These are phyloP conservation scores for Tapirus terrestris DNA, from an alignment of 2,113 vertebrate species.

Conservation along the genomic window DNA sequence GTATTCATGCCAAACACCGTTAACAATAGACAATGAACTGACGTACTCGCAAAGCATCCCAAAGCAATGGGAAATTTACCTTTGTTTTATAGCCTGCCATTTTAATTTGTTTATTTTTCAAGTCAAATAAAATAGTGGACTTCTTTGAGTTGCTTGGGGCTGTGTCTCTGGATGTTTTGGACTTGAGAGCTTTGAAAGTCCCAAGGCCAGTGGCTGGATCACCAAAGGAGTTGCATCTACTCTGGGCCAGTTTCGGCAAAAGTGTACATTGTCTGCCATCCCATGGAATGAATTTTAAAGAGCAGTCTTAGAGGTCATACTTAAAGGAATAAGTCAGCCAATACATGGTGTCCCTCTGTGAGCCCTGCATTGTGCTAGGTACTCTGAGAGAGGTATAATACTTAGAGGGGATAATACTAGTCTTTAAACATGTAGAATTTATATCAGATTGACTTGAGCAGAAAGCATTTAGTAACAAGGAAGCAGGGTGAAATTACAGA, in stretches of 20 bases:
- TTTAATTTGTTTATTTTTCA: conserved; percentile 8
- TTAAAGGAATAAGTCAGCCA: neutral
- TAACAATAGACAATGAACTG: neutral
- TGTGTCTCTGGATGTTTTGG: neutral
- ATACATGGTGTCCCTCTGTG: neutral
- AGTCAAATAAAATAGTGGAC: neutral
- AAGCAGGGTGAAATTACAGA: neutral
- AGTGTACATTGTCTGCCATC: neutral
- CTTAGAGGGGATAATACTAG: neutral
- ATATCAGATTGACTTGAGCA: neutral
- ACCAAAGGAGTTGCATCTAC: neutral
- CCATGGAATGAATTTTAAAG: neutral
- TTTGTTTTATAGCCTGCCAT: neutral
- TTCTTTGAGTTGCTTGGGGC: neutral
- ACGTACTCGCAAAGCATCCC: neutral
- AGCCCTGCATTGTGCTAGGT: too few relatives aligned
- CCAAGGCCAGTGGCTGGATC: neutral
- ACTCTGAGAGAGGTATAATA: too few relatives aligned
- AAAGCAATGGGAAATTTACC: neutral
- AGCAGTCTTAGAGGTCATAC: neutral
- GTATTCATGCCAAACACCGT: neutral
- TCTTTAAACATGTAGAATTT: neutral
- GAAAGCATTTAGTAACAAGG: neutral
- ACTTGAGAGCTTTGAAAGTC: neutral
- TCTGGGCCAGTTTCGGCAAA: neutral